These are phyloP conservation scores for Peromyscus attwateri DNA, from an alignment of 2,797 vertebrate genomes.

Conservation along the genomic window DNA sequence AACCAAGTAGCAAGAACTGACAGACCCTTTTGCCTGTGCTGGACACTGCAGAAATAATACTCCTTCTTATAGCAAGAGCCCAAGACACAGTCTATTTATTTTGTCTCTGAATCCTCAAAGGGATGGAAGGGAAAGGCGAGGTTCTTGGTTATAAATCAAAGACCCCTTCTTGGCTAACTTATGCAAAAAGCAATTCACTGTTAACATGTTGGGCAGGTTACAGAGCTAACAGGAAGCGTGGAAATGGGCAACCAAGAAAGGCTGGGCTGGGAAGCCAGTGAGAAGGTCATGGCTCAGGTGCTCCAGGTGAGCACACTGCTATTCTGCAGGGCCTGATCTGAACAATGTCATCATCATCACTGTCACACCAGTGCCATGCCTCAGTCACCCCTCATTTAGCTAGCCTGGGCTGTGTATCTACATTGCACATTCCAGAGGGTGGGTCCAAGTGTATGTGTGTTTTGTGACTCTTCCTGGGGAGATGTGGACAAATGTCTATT, in stretches of 20 bases:
- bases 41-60: background rate
- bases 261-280: background rate
- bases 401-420: background rate
- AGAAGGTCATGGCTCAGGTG: background rate
- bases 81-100: background rate
- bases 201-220: background rate
- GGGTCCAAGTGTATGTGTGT: background rate
- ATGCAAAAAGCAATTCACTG: background rate
- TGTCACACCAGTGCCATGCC: background rate
- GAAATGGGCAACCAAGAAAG: background rate
- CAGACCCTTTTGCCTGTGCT: background rate
- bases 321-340: background rate
- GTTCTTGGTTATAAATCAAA: background rate
- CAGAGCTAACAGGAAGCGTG: background rate
- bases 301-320: background rate
- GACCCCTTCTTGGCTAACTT: background rate
- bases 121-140: slow-evolving; percentile 2
- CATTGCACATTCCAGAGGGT: background rate
- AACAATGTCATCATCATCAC: background rate
- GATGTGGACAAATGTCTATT: background rate
- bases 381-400: background rate
- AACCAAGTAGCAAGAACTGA: background rate
- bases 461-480: background rate
- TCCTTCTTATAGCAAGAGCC: background rate
- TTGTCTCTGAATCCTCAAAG: background rate